These are phyloP conservation scores for Pomatostomus ruficeps DNA, from an alignment of 2,113 vertebrate species.

Conservation along the genomic window DNA sequence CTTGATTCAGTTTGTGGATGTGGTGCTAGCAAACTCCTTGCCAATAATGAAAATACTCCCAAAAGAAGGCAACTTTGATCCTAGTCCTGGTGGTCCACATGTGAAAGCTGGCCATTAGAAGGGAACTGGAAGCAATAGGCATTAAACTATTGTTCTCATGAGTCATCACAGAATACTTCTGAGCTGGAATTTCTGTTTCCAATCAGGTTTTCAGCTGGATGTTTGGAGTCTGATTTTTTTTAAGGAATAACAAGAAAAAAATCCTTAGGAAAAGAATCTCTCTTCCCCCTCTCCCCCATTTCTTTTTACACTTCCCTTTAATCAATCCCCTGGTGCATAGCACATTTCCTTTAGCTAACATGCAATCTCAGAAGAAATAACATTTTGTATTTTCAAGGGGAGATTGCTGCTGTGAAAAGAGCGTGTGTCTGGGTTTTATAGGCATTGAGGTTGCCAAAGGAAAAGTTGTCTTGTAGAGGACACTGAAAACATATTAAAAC, in stretches of 20 bases:
- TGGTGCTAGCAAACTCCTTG: neutral
- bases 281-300: neutral
- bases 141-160: conserved; percentile 26
- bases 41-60: conserved; percentile 17
- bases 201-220: conserved; percentile 15
- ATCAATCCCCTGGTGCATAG: neutral
- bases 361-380: neutral
- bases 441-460: neutral
- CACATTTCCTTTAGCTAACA: conserved; percentile 10
- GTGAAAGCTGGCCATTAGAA: conserved; percentile 11
- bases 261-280: neutral
- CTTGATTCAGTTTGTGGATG: neutral
- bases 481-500: conserved; percentile 22
- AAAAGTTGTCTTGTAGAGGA: neutral
- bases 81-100: conserved; percentile 38
- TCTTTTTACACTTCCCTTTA: neutral
- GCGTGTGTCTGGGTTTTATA: neutral
- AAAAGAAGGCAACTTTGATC: conserved; percentile 30
- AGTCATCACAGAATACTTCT: neutral
- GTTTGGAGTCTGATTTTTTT: neutral
- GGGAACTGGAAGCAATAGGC: conserved; percentile 41
- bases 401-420: neutral
- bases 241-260: neutral
- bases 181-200: conserved; percentile 30
- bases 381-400: neutral